Evolutionary conservation across 2,888 invertebrate genomes (phyloP).

Genomic region (Mesorhabditis spiculigera): DNA sequence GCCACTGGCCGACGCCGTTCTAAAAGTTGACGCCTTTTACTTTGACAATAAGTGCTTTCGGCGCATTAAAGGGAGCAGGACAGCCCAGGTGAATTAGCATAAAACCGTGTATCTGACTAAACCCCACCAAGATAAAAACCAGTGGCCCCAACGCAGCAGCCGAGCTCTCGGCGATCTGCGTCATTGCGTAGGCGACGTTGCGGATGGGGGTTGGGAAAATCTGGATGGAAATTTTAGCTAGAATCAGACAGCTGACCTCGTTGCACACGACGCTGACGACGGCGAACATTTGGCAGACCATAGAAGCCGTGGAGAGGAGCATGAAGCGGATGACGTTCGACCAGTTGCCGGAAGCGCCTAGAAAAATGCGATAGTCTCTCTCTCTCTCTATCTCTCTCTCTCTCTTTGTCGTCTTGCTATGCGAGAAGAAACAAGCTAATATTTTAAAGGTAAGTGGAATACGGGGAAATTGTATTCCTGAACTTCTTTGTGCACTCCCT

Average conservation of each 20-base stretch:
- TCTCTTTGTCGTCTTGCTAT: too few relatives aligned
- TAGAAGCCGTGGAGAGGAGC: not conserved
- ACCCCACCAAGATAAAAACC: not conserved
- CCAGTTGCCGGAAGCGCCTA: not conserved
- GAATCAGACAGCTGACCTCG: not conserved
- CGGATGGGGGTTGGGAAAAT: slow-evolving; percentile 1
- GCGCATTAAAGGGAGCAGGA: too few relatives aligned
- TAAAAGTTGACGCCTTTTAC: too few relatives aligned
- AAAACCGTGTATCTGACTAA: too few relatives aligned
- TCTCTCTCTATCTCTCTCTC: too few relatives aligned
- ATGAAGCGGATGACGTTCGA: not conserved
- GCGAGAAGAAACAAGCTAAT: too few relatives aligned
- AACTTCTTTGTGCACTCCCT: too few relatives aligned
- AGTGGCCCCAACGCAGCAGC: not conserved
- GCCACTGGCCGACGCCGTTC: too few relatives aligned
- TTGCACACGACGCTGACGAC: not conserved
- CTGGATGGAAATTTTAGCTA: not conserved
- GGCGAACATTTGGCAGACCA: not conserved
- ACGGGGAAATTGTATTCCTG: too few relatives aligned
- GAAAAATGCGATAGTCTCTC: not conserved
- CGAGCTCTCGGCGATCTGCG: not conserved
- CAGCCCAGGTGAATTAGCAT: too few relatives aligned
- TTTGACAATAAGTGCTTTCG: too few relatives aligned
- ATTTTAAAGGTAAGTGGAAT: too few relatives aligned
- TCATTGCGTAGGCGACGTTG: not conserved